Evolutionary conservation across 2,888 invertebrate species (phyloP), one percentile per base, ranked within the genome.

Genomic region (Cryptosula pallasiana): DNA sequence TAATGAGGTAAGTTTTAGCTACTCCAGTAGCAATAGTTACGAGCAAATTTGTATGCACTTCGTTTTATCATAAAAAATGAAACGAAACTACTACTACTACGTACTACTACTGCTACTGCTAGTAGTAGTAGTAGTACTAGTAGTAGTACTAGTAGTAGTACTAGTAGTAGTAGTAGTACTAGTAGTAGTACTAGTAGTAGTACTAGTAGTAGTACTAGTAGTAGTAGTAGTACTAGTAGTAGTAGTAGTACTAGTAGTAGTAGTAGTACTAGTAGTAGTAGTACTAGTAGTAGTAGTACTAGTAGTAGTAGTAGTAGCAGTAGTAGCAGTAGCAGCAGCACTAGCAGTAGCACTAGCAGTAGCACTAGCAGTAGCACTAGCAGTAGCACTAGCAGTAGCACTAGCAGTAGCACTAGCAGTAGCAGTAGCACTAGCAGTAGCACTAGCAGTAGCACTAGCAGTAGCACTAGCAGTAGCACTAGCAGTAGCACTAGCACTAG

Each of bases 1-100:
- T 71, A 79, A 79, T 73, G 82, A 82, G 80, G 83, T 83, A 77
- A 73, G 55, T 45, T 69, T 13, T 45, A n/a, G n/a, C n/a, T n/a
- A n/a, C n/a, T n/a, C n/a, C n/a, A n/a, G n/a, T 45, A 45, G 20
- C 45, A 45, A 13, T 45, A 13, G 45, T 13, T 20, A 45, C 9
- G 45, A 45, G 20, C 9, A 45, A 45, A 45, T 13, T 13, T 45
- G 45, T 13, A 20, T 20, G 9, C 45, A 45, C 45, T 45, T 45
- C 9, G 20, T 20, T 45, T 9, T 13, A 9, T 45, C 9, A 45
- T 20, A 20, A 45, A 45, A 9, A 20, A 45, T 9, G 9, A 45
- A 45, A 9, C 45, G 45, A 13, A 45, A 45, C 45, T 45, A 45
- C 9, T n/a, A n/a, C n/a, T n/a, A n/a, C n/a, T n/a, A n/a, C n/a